Evolutionary conservation across 2,113 vertebrate species (phyloP), one percentile per base, ranked within the genome.

Genomic region (Tichodroma muraria): DNA sequence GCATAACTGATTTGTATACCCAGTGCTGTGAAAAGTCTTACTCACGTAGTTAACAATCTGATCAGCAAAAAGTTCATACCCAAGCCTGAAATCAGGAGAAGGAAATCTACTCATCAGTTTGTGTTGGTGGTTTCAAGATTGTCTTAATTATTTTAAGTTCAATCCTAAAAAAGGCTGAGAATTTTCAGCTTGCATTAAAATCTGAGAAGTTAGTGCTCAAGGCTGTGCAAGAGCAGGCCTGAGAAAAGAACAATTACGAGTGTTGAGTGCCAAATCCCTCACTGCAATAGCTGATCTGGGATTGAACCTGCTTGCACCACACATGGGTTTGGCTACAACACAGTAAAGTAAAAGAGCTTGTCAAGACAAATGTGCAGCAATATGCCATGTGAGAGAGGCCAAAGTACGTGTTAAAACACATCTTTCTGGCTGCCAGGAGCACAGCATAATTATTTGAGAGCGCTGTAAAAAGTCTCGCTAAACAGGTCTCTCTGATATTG

Each of bases 331-430:
- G 64, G 37, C 60, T 95, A 64, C 88, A 75, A 71, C 80, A 88
- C 25, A 60, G 40, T 54, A 80, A 89, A 95, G 82, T 47, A 47
- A 77, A 54, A 73, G 44, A 84, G 40, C 90, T 83, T 94, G 90
- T 94, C 53, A 83, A 88, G 90, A 77, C 94, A 95, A 80, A 93
- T 68, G 52, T 71, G 64, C 37, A 83, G 71, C 22, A 70, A 66
- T 45, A 21, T 40, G 75, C 63, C 4, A 3, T 88, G 72, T 60
- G 52, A 95, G 79, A 88, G 50, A 95, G 85, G 52, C 76, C 64
- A 91, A 88, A 93, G 79, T 71, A 88, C 93, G 69, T 91, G 95
- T 84, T 93, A 80, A 90, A 95, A 80, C 95, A 86, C 82, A 90
- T 96, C 76, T 45, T 85, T 85, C 60, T 78, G 82, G 23, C 76